Evolutionary conservation across 1,140 invertebrate genomes (phyloP).

Genomic region (Brevipalpus yothersi): DNA sequence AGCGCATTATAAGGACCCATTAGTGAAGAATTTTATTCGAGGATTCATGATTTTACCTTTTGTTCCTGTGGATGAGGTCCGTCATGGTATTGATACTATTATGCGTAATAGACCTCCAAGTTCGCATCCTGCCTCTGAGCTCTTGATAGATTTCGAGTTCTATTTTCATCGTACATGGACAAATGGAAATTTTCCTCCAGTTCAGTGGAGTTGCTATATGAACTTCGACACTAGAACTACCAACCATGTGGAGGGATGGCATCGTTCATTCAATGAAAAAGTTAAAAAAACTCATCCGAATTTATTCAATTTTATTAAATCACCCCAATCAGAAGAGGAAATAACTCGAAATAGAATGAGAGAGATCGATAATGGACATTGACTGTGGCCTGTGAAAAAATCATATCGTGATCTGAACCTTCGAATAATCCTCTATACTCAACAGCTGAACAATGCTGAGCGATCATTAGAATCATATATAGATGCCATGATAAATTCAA

Average conservation of each 20-base stretch:
- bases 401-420: too few relatives aligned
- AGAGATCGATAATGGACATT: too few relatives aligned
- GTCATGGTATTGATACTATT: neutral
- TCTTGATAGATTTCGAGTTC: neutral
- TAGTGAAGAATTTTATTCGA: neutral
- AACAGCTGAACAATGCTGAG: too few relatives aligned
- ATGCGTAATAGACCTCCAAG: neutral
- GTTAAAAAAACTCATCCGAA: neutral
- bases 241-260: neutral
- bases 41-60: neutral
- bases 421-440: too few relatives aligned
- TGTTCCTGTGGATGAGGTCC: neutral
- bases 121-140: neutral
- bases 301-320: neutral
- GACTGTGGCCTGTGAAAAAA: too few relatives aligned
- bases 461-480: too few relatives aligned
- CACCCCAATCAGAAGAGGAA: neutral
- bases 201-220: neutral
- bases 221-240: neutral
- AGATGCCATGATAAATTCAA: too few relatives aligned
- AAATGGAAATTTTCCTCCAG: neutral
- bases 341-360: too few relatives aligned
- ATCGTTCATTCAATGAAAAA: neutral
- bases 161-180: neutral
- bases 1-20: neutral